These are phyloP conservation scores for Cephus spinipes DNA, from an alignment of 2,888 invertebrate species.

Conservation along the genomic window DNA sequence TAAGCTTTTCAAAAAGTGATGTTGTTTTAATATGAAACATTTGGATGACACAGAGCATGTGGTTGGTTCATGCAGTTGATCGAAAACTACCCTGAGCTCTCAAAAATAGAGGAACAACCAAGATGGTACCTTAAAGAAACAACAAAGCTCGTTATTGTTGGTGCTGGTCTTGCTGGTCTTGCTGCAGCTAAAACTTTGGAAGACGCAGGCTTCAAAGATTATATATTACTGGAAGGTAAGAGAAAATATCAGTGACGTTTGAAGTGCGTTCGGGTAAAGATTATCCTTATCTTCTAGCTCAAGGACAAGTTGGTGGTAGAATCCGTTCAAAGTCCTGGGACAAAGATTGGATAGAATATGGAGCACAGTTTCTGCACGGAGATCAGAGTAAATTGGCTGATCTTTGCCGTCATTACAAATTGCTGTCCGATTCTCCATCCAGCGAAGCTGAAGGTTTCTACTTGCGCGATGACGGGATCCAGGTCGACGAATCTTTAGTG, in stretches of 20 bases:
- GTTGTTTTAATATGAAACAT: conserved; percentile 1
- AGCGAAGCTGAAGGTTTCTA: conserved; percentile 72
- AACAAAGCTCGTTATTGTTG: conserved; percentile 69
- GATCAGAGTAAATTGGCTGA: conserved; percentile 69
- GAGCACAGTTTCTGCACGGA: conserved; percentile 77
- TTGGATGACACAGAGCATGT: conserved; percentile 44
- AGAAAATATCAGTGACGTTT: not conserved
- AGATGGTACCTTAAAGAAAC: conserved; percentile 28
- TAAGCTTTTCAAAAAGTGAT: no score
- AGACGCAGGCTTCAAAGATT: conserved; percentile 66
- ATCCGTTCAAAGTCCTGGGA: conserved; percentile 66
- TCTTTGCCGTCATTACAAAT: conserved; percentile 65
- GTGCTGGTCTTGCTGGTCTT: conserved; percentile 74
- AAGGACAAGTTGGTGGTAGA: conserved; percentile 70
- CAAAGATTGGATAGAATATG: conserved; percentile 69
- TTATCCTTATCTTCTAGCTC: conserved; percentile 56
- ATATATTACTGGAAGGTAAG: conserved; percentile 70
- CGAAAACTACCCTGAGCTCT: conserved; percentile 17
- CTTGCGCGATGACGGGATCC: conserved; percentile 67
- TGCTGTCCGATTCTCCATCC: conserved; percentile 67
- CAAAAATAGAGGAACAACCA: no score
- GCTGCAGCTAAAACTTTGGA: conserved; percentile 70
- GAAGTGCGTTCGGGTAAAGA: not conserved
- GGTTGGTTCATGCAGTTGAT: conserved; percentile 43
- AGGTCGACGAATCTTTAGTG: conserved; percentile 66